Conservation (phyloP, 2,888 invertebrate species). For the Amphipoea oculea region DNA sequence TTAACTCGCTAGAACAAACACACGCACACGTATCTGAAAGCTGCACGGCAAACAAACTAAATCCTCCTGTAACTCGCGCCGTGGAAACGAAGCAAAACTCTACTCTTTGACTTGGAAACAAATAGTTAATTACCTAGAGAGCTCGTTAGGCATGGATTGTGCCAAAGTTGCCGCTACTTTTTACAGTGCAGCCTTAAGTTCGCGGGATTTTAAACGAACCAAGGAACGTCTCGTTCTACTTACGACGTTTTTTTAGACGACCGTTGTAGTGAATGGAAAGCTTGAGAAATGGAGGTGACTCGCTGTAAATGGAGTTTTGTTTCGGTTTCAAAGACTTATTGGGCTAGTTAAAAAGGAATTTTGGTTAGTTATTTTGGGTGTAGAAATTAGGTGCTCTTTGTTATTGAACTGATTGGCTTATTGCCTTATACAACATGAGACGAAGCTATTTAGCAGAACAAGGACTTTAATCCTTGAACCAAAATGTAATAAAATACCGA, state of each 20-base stretch:
- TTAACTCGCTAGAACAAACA: conserved; percentile 7
- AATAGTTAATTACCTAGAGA: conserved; percentile 88
- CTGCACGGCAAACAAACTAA: conserved; percentile 14
- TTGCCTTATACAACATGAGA: background rate
- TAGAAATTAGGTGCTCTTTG: background rate
- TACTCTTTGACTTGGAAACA: conserved; percentile 87
- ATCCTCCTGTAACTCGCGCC: conserved; percentile 55
- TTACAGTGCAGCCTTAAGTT: conserved; percentile 67
- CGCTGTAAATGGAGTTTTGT: conserved; percentile 31
- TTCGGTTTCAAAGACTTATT: conserved; percentile 30
- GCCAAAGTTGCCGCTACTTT: conserved; percentile 74
- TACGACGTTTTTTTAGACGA: conserved; percentile 57
- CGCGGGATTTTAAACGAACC: conserved; percentile 65
- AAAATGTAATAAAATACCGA: background rate
- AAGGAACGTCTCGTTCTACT: conserved; percentile 63
- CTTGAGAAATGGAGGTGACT: conserved; percentile 62
- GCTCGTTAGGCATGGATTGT: conserved; percentile 87
- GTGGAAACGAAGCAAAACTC: conserved; percentile 74
- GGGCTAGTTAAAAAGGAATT: conserved; percentile 7
- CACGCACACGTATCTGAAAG: conserved; percentile 18
- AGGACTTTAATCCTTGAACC: background rate
- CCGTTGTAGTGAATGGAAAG: conserved; percentile 53
- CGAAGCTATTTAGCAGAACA: background rate
- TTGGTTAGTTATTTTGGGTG: background rate
- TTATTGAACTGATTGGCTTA: background rate